Percentiles rank a stretch among this genome's conserved stretches.
Conservation (phyloP, 2,888 invertebrate species). For the Clitarchus hookeri region DNA sequence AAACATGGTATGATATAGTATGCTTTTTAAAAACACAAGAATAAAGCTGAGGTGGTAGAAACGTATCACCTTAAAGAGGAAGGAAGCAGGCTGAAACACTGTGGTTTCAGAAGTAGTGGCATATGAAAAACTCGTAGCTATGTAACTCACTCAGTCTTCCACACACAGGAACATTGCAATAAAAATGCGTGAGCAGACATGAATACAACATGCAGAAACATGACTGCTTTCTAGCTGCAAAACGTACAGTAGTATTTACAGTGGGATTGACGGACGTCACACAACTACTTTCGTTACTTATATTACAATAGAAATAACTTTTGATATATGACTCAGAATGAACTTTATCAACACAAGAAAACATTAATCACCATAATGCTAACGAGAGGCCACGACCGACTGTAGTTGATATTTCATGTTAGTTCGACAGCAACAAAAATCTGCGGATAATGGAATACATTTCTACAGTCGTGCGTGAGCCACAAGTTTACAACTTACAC, state of each 20-base stretch:
- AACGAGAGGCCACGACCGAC: not conserved
- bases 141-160: not conserved
- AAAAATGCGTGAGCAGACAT: not conserved
- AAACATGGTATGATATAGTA: not conserved
- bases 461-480: not conserved
- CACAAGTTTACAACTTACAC: not conserved
- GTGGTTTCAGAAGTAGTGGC: too few species aligned
- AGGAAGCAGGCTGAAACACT: too few species aligned
- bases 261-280: not conserved
- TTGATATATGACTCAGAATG: not conserved
- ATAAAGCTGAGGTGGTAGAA: not conserved
- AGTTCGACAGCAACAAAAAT: not conserved
- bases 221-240: not conserved
- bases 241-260: not conserved
- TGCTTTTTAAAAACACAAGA: not conserved
- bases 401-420: not conserved
- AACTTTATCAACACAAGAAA: not conserved
- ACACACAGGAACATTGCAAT: not conserved
- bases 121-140: not conserved
- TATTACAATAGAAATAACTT: not conserved
- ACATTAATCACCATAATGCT: not conserved
- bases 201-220: not conserved
- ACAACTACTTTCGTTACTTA: not conserved
- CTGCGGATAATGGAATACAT: not conserved
- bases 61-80: too few species aligned